Percentiles rank a stretch among this genome's conserved stretches.
Conservation (phyloP, 2,888 invertebrate genomes). For the Leptopterna dolabrata region DNA sequence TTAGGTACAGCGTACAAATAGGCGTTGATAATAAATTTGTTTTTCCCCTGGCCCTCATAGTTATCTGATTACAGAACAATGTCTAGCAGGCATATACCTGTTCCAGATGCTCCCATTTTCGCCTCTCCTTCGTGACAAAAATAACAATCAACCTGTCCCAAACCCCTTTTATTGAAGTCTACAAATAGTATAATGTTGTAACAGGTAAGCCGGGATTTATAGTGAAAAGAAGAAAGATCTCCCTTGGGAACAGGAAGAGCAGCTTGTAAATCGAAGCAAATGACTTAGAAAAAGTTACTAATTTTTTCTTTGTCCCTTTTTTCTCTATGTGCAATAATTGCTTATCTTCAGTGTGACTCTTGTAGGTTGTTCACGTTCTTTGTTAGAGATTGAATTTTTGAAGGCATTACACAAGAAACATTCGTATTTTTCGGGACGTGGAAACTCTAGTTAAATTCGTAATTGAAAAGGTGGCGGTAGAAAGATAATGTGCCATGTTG, state of each 20-base stretch:
- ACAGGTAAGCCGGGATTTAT: constrained; percentile 61
- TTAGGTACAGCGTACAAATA: no score
- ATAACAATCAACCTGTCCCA: constrained; percentile 57
- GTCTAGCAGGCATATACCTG: not conserved
- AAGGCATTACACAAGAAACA: not conserved
- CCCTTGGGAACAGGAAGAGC: constrained; percentile 62
- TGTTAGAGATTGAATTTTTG: not conserved
- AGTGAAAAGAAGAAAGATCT: constrained; percentile 62
- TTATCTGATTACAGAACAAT: no score
- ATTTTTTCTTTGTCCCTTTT: not conserved
- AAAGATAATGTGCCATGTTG: not conserved
- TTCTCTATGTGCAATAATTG: no score
- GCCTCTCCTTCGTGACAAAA: constrained; percentile 61
- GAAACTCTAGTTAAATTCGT: not conserved
- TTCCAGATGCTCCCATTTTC: constrained; percentile 55
- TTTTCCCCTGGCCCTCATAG: no score
- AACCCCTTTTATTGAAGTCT: not conserved
- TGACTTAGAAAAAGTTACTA: not conserved
- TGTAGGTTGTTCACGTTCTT: not conserved
- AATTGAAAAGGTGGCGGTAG: not conserved
- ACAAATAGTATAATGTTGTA: constrained; percentile 62
- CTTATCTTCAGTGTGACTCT: not conserved
- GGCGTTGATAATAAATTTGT: no score
- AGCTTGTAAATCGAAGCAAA: constrained; percentile 52
- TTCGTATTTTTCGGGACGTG: not conserved